Conservation (phyloP, 2,797 vertebrate genomes). For the Manis crassicaudata region DNA sequence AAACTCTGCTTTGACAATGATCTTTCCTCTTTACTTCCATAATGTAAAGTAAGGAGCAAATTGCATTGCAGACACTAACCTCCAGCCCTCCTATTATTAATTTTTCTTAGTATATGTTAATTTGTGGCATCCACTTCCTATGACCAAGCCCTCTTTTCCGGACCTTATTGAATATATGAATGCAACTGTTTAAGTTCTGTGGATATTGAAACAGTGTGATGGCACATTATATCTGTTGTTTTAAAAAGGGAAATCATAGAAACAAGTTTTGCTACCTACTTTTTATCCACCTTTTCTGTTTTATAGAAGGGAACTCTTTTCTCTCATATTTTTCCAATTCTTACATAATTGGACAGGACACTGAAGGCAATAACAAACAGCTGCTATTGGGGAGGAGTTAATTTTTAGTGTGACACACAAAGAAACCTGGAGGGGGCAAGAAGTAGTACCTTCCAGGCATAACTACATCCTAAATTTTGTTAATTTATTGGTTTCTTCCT, state of each 20-base stretch:
- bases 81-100: constrained; percentile 1
- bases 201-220: background rate
- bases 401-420: background rate
- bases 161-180: constrained; percentile 43
- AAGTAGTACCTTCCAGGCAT: background rate
- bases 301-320: constrained; percentile 5
- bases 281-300: background rate
- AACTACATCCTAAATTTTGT: background rate
- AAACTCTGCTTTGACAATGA: constrained; percentile 79
- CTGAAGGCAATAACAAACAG: background rate
- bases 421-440: background rate
- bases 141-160: constrained; percentile 45
- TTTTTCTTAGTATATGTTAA: constrained; percentile 67
- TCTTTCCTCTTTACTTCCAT: constrained; percentile 69
- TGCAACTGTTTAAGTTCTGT: constrained; percentile 18
- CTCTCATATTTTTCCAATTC: constrained; percentile 43
- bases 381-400: background rate
- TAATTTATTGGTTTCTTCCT: background rate
- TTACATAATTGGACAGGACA: constrained; percentile 16
- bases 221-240: background rate
- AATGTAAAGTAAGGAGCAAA: constrained; percentile 63
- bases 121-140: constrained; percentile 34
- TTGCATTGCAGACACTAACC: constrained; percentile 44
- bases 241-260: constrained; percentile 10
- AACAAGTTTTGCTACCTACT: constrained; percentile 13